phyloP scores from a whole-genome alignment of 2,113 vertebrate genomes.

The Arothron firmamentum region DNA sequence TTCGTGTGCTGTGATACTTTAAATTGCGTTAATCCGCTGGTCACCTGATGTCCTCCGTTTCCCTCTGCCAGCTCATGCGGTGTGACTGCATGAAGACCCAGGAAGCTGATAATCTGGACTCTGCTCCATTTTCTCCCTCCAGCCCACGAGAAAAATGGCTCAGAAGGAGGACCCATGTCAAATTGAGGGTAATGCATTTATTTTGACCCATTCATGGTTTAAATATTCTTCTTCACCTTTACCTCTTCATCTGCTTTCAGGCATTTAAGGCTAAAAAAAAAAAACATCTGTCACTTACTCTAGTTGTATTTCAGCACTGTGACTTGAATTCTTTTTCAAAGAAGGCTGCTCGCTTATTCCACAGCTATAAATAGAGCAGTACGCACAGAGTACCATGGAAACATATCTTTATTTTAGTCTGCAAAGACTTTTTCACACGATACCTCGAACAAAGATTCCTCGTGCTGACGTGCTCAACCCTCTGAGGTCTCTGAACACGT shows the following conservation, averaged over 20 bases:
- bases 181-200: constrained; percentile 80
- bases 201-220: not conserved
- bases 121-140: constrained; percentile 78
- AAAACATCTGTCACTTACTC: not conserved
- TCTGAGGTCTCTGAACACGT: constrained; percentile 24
- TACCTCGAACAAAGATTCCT: constrained; percentile 6
- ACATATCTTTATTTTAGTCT: constrained; percentile 33
- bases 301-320: constrained; percentile 5
- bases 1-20: no score
- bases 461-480: constrained; percentile 1
- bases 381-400: constrained; percentile 30
- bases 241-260: constrained; percentile 11
- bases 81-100: constrained; percentile 83
- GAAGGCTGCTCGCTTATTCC: constrained; percentile 26
- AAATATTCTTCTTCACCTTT: not conserved
- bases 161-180: constrained; percentile 92
- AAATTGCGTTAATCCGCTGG: not conserved
- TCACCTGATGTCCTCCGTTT: not conserved
- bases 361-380: constrained; percentile 42
- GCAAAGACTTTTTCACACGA: constrained; percentile 16
- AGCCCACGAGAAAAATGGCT: constrained; percentile 94
- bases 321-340: not conserved
- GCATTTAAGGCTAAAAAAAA: constrained; percentile 42
- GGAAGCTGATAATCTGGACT: constrained; percentile 79
- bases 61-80: constrained; percentile 83